phyloP scores from a whole-genome alignment of 2,888 invertebrate genomes.

The Criorhina ranunculi region DNA sequence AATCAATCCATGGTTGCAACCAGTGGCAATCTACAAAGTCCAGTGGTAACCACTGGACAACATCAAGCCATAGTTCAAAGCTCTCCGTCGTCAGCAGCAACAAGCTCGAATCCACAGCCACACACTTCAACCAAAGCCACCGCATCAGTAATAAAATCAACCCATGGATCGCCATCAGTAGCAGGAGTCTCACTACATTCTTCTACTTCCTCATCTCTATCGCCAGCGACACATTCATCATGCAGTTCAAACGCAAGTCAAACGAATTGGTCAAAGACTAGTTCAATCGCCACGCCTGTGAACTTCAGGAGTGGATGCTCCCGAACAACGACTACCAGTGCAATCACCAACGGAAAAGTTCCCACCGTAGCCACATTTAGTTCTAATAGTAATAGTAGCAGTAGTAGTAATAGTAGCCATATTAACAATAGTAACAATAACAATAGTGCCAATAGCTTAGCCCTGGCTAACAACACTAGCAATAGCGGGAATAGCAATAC shows the following conservation, averaged over 20 bases:
- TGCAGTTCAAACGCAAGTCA: slow-evolving; percentile 57
- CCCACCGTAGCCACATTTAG: slow-evolving; percentile 71
- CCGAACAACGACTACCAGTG: slow-evolving; percentile 64
- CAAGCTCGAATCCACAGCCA: slow-evolving; percentile 26
- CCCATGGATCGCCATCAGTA: slow-evolving; percentile 56
- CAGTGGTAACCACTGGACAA: slow-evolving; percentile 78
- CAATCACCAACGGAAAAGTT: slow-evolving; percentile 69
- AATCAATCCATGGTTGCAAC: slow-evolving; percentile 78
- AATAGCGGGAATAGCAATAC: slow-evolving; percentile 65
- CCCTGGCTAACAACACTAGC: slow-evolving; percentile 61
- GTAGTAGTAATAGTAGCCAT: slow-evolving; percentile 68
- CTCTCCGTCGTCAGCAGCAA: neutral
- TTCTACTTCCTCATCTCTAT: slow-evolving; percentile 30
- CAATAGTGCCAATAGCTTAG: slow-evolving; percentile 66
- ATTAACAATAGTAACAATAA: slow-evolving; percentile 68
- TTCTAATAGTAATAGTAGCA: slow-evolving; percentile 70
- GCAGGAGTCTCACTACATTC: slow-evolving; percentile 33
- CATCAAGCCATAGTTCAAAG: slow-evolving; percentile 51
- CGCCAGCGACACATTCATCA: slow-evolving; percentile 46
- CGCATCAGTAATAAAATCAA: slow-evolving; percentile 51
- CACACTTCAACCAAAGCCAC: slow-evolving; percentile 60
- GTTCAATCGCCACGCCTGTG: slow-evolving; percentile 56
- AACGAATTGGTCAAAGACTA: slow-evolving; percentile 67
- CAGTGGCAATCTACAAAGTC: slow-evolving; percentile 77
- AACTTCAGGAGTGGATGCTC: slow-evolving; percentile 57